Evolutionary conservation across 2,888 invertebrate species (phyloP).

Genomic region (Tenthredo notha): DNA sequence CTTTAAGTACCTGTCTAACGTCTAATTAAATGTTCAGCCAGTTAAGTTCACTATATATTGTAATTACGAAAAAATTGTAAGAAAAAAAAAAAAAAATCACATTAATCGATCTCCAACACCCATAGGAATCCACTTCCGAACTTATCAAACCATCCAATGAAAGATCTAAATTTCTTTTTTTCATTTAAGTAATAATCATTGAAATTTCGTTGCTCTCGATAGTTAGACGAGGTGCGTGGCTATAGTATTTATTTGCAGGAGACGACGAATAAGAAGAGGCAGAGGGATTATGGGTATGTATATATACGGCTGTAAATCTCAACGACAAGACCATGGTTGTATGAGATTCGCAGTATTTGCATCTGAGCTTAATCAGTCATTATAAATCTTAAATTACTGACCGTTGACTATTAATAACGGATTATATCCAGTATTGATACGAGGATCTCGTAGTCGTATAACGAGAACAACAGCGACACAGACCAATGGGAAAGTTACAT

Average conservation of each 20-base stretch:
- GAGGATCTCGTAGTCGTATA: constrained; percentile 22
- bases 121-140: no score
- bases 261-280: not conserved
- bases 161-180: no score
- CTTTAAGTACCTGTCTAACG: not conserved
- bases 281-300: not conserved
- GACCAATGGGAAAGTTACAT: constrained; percentile 47
- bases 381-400: constrained; percentile 44
- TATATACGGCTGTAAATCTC: not conserved
- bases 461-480: constrained; percentile 15
- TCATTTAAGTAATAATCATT: not conserved
- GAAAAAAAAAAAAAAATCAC: not conserved
- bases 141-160: no score
- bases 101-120: not conserved
- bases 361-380: constrained; percentile 33
- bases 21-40: constrained; percentile 5
- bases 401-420: constrained; percentile 40
- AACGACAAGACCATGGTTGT: not conserved
- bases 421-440: constrained; percentile 48
- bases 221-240: not conserved
- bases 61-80: not conserved
- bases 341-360: constrained; percentile 13
- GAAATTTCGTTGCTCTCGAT: not conserved
- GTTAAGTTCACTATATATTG: not conserved
- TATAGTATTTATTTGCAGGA: not conserved